Base-by-base conservation (phyloP, 1,140 invertebrate species). In the Zaprionus inermis region DNA sequence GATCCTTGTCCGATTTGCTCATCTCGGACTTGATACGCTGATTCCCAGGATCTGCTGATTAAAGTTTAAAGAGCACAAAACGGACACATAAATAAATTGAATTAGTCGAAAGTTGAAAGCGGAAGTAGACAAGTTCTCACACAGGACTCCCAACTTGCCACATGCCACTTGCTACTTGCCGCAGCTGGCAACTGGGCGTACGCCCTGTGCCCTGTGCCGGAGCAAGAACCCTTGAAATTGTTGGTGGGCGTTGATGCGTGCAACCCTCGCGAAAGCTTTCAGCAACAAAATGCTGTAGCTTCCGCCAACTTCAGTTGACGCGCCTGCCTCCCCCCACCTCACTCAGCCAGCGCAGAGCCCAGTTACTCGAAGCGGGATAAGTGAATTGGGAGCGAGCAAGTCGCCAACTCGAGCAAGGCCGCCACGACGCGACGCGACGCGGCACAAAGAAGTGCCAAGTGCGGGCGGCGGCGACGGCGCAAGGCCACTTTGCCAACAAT, bases 21-120 rank as follows among this genome's bases (percentile, higher is more conserved):
- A 95, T 93, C 90, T 96, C 95, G 5, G 95, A 94, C 91, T 91
- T 90, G 63, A 90, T 81, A 49, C 78, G 88, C 52, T 90, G 88
- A 76, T 81, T 81, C 57, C 72, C 69, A 16, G 77, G 65, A 86
- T 90, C 88, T 91, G 56, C 1, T 22, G 84, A 80, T 88, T 76
- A 64, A 72, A 81, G 59, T 86, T 60, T 22, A 55, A 54, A 74
- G 56, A 28, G 46, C 12, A 36, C 58, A 63, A 32, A 61, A 55
- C 41, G 69, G 60, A 76, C 67, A 73, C 73, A 81, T 63, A 76
- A 81, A 89, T 90, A 89, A 89, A 81, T 89, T 89, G 78, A 89
- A 89, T 89, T 89, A 89, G 80, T 80, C 89, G 16, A 68, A 73
- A 89, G 69, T 84, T 78, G 22, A 63, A 65, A 72, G 63, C 84